Percentiles rank a stretch among this genome's conserved stretches.
Conservation (phyloP, 2,888 invertebrate species). For the Schizotus pectinicornis region DNA sequence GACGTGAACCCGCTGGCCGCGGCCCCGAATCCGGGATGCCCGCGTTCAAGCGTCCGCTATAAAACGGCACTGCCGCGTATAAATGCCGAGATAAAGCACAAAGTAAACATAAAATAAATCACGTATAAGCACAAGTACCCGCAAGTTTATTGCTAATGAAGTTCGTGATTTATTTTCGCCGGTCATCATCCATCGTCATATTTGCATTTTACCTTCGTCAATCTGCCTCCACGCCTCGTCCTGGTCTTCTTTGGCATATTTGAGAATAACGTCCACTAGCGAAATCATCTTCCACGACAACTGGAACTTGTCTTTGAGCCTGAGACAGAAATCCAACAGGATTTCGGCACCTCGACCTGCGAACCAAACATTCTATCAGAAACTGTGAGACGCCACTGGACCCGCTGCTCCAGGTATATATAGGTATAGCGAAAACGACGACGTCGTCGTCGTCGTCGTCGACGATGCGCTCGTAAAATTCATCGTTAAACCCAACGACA, state of each 20-base stretch:
- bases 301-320: constrained; percentile 56
- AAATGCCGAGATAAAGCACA: constrained; percentile 27
- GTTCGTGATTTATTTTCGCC: constrained; percentile 44
- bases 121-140: constrained; percentile 35
- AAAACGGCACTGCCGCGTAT: too few species aligned
- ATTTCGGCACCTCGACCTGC: constrained; percentile 56
- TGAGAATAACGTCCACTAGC: constrained; percentile 59
- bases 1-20: too few species aligned
- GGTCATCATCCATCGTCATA: too few species aligned
- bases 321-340: constrained; percentile 57
- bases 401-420: neutral
- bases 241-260: constrained; percentile 58
- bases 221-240: constrained; percentile 59
- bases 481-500: neutral
- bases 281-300: constrained; percentile 58
- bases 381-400: neutral
- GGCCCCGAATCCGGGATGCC: too few species aligned
- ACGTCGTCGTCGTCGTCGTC: too few species aligned
- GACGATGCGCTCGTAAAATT: too few species aligned
- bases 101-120: constrained; percentile 47
- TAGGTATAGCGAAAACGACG: neutral
- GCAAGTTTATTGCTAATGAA: constrained; percentile 43
- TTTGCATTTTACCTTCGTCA: constrained; percentile 54
- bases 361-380: constrained; percentile 6
- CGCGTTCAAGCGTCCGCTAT: too few species aligned